These are phyloP conservation scores for Drosophila neocordata DNA, from an alignment of 1,140 invertebrate genomes.

Conservation along the genomic window DNA sequence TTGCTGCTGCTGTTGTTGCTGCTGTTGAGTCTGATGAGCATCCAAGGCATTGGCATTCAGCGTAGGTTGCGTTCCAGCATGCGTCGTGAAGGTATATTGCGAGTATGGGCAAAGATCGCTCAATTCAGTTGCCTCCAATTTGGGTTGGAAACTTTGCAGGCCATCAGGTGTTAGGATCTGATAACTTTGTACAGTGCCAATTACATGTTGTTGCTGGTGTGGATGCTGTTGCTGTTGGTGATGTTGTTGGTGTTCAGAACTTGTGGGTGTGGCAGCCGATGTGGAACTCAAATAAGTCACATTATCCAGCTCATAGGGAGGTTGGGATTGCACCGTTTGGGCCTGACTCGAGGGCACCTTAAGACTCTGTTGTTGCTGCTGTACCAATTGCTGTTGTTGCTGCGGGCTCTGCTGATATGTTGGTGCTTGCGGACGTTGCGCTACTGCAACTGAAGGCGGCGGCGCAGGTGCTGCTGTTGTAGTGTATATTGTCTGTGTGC, in stretches of 20 bases:
- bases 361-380: conserved; percentile 50
- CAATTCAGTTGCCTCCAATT: conserved; percentile 64
- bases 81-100: conserved; percentile 75
- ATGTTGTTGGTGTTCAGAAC: conserved; percentile 49
- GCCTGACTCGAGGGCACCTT: conserved; percentile 47
- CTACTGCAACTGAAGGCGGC: conserved; percentile 15
- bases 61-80: conserved; percentile 65
- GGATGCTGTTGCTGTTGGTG: conserved; percentile 53
- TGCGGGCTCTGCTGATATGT: conserved; percentile 61
- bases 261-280: conserved; percentile 60
- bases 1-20: conserved; percentile 56
- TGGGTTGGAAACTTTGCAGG: conserved; percentile 76
- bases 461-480: conserved; percentile 43
- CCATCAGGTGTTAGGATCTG: conserved; percentile 79
- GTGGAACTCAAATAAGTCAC: conserved; percentile 74
- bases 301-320: conserved; percentile 77
- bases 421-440: conserved; percentile 57
- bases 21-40: conserved; percentile 58
- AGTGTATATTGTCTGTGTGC: conserved; percentile 76
- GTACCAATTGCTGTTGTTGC: conserved; percentile 52
- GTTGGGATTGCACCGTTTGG: conserved; percentile 58
- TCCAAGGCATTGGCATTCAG: conserved; percentile 68
- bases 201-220: conserved; percentile 72
- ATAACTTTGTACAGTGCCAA: conserved; percentile 80
- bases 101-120: conserved; percentile 75